Percentiles rank a stretch among this genome's conserved stretches.
phyloP scores from a whole-genome alignment of 1,140 invertebrate genomes.

The Trichogramma pretiosum region DNA sequence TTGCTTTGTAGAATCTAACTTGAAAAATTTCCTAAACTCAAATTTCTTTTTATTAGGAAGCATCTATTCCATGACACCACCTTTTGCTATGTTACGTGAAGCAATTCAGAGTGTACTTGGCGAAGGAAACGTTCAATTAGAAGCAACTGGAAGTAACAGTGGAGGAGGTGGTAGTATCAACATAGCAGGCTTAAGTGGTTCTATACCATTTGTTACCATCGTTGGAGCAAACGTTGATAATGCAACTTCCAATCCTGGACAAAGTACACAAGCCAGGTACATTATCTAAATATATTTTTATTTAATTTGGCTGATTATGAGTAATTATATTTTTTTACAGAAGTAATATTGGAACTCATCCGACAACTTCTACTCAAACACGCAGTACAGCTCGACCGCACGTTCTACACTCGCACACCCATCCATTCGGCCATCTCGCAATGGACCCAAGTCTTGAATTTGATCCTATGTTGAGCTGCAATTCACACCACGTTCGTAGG shows the following conservation, averaged over 20 bases:
- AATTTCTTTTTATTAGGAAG: background rate
- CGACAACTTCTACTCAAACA: slow-evolving; percentile 58
- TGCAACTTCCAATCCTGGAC: slow-evolving; percentile 32
- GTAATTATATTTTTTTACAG: slow-evolving; percentile 25
- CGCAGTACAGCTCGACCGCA: slow-evolving; percentile 57
- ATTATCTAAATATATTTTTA: background rate
- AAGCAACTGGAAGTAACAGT: background rate
- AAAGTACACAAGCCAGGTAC: slow-evolving; percentile 48
- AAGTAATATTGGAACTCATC: slow-evolving; percentile 55
- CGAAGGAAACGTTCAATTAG: slow-evolving; percentile 6
- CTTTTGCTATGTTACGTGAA: slow-evolving; percentile 13
- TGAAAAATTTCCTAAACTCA: background rate
- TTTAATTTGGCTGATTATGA: background rate
- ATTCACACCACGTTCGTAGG: slow-evolving; percentile 52
- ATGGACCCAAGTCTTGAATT: slow-evolving; percentile 44
- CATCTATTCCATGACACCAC: slow-evolving; percentile 3
- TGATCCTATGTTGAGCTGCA: slow-evolving; percentile 63
- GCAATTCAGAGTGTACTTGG: slow-evolving; percentile 11
- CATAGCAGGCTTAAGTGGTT: no score
- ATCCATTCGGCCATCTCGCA: slow-evolving; percentile 37
- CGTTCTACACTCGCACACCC: slow-evolving; percentile 43
- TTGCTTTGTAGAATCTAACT: background rate
- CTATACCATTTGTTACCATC: slow-evolving; percentile 13
- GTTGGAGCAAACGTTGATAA: slow-evolving; percentile 14
- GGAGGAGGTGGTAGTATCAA: slow-evolving; percentile 1